These are phyloP conservation scores for Philypnodon macrostomus DNA, from an alignment of 2,797 vertebrate genomes.

Conservation along the genomic window DNA sequence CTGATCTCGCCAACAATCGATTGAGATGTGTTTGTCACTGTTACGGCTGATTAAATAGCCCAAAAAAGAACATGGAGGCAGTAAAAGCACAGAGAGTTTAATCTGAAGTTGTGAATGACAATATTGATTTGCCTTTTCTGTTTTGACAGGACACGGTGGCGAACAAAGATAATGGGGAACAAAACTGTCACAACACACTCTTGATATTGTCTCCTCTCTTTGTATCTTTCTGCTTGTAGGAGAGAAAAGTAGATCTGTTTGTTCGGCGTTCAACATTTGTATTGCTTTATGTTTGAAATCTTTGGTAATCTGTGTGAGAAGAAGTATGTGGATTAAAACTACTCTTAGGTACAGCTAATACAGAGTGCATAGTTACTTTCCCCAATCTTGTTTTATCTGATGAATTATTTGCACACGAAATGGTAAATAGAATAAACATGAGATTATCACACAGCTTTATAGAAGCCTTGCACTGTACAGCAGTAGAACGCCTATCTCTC, in stretches of 20 bases:
- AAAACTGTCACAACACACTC: slow-evolving; percentile 50
- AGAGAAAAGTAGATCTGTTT: slow-evolving; percentile 37
- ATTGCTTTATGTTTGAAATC: too few relatives aligned
- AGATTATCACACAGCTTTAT: background rate
- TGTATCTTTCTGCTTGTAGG: slow-evolving; percentile 15
- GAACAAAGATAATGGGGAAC: slow-evolving; percentile 58
- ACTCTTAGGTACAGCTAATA: too few relatives aligned
- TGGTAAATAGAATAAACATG: too few relatives aligned
- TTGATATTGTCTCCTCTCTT: slow-evolving; percentile 15
- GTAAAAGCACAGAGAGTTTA: slow-evolving; percentile 70
- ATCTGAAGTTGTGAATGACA: slow-evolving; percentile 81
- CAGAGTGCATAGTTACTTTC: too few relatives aligned
- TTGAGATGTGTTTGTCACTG: slow-evolving; percentile 70
- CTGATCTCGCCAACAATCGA: slow-evolving; percentile 76
- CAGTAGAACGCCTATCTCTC: slow-evolving; percentile 59
- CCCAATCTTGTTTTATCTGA: too few relatives aligned
- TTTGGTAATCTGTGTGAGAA: too few relatives aligned
- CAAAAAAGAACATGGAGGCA: slow-evolving; percentile 67
- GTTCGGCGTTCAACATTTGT: too few relatives aligned
- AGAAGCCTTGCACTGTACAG: slow-evolving; percentile 14
- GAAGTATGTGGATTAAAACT: too few relatives aligned
- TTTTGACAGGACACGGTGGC: slow-evolving; percentile 65
- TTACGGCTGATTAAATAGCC: slow-evolving; percentile 66
- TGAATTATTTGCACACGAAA: too few relatives aligned
- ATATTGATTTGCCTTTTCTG: slow-evolving; percentile 78